Evolutionary conservation across 2,113 vertebrate genomes (phyloP), one percentile per base, ranked within the genome.

Genomic region (Parus major): DNA sequence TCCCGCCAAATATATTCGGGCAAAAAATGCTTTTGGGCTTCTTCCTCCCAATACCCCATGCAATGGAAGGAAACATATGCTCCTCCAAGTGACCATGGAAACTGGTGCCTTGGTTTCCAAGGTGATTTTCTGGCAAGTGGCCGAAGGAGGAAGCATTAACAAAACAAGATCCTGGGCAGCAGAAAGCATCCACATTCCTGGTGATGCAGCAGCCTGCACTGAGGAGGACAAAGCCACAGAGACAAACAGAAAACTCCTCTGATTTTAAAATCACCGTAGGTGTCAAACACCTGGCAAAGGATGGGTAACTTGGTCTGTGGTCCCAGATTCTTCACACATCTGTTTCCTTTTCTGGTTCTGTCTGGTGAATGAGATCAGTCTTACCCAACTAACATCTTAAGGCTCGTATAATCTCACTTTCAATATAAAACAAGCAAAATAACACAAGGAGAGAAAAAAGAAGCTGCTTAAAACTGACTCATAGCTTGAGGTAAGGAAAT

Each of bases 81-180:
- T 87, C 7, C 31, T 90, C 53, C 44, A 95, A 95, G 97, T 96
- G 95, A 89, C 95, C 94, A 97, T 96, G 94, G 97, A 86, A 97
- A 97, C 97, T 81, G 80, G 73, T 75, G 75, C 64, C 77, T 95
- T 79, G 59, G 96, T 97, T 97, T 96, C 96, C 97, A 97, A 95
- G 96, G 96, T 91, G 93, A 97, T 97, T 97, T 90, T 80, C 85
- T 96, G 95, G 96, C 89, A 90, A 72, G 66, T 57, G 60, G 70
- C 87, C 5, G 10, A 94, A 96, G 77, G 41, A 93, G 91, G 91
- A 94, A 97, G 82, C 3, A 0, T 46, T 83, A 94, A 96, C 84
- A 96, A 93, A 97, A 92, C 84, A 90, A 60, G 83, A 95, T 92
- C 60, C 63, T 2, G 12, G 39, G 73, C 82, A 88, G 61, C 71